phyloP scores from a whole-genome alignment of 2,113 vertebrate species.

The Oncorhynchus keta region DNA sequence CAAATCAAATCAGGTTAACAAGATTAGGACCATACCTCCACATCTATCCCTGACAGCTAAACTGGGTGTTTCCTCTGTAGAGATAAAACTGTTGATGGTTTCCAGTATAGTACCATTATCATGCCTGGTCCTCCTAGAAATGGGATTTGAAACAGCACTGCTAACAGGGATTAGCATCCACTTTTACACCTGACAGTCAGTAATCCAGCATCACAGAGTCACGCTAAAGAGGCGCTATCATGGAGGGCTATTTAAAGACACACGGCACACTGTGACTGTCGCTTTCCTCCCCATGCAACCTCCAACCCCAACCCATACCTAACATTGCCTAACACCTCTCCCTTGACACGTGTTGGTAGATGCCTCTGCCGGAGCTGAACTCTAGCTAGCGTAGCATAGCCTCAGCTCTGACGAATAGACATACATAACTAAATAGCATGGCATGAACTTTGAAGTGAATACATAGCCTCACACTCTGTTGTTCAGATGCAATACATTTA shows the following conservation, averaged over 20 bases:
- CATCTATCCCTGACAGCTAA: too few relatives aligned
- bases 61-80: background rate
- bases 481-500: too few relatives aligned
- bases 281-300: slow-evolving; percentile 9
- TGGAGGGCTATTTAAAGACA: slow-evolving; percentile 33
- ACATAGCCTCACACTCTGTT: too few relatives aligned
- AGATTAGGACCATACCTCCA: background rate
- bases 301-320: background rate
- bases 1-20: too few relatives aligned
- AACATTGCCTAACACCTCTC: slow-evolving; percentile 57
- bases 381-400: too few relatives aligned
- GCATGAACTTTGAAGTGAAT: too few relatives aligned
- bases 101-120: slow-evolving; percentile 13
- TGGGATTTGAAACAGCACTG: slow-evolving; percentile 65
- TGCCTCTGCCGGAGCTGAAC: background rate
- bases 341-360: background rate
- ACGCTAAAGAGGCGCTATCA: slow-evolving; percentile 64
- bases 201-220: slow-evolving; percentile 70
- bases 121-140: slow-evolving; percentile 22
- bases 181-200: slow-evolving; percentile 73
- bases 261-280: slow-evolving; percentile 4
- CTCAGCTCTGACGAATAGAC: too few relatives aligned
- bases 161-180: slow-evolving; percentile 73
- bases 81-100: background rate
- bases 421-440: too few relatives aligned